phyloP scores from a whole-genome alignment of 2,888 invertebrate genomes.

The Volucella bombylans region DNA sequence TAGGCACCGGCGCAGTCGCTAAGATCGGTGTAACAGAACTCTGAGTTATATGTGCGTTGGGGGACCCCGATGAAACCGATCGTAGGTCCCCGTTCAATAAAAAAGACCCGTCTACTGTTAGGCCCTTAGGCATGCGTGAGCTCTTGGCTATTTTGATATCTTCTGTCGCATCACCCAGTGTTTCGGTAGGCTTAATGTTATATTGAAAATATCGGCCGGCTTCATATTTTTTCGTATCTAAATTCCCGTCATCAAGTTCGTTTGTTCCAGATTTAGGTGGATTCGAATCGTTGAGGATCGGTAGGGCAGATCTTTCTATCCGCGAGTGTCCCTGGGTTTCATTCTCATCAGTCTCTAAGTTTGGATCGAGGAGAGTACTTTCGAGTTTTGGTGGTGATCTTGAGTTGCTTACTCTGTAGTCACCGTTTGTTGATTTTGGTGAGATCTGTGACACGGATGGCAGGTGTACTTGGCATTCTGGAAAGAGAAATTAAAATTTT shows the following conservation, averaged over 20 bases:
- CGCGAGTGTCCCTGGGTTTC: slow-evolving; percentile 81
- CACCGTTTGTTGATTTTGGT: slow-evolving; percentile 84
- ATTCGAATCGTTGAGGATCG: slow-evolving; percentile 84
- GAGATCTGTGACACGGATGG: slow-evolving; percentile 87
- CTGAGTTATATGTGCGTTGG: slow-evolving; percentile 77
- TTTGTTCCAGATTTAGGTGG: slow-evolving; percentile 80
- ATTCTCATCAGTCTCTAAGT: slow-evolving; percentile 78
- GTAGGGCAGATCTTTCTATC: slow-evolving; percentile 84
- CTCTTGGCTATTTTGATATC: slow-evolving; percentile 79
- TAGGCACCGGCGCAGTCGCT: slow-evolving; percentile 76
- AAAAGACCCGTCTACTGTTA: slow-evolving; percentile 80
- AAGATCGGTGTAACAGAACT: slow-evolving; percentile 79
- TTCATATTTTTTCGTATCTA: slow-evolving; percentile 76
- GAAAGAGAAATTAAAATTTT: slow-evolving; percentile 10
- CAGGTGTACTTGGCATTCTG: slow-evolving; percentile 59
- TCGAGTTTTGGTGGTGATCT: slow-evolving; percentile 76
- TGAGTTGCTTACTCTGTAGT: slow-evolving; percentile 76
- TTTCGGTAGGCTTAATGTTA: slow-evolving; percentile 81
- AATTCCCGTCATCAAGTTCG: slow-evolving; percentile 77
- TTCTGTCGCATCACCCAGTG: slow-evolving; percentile 75
- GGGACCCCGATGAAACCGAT: slow-evolving; percentile 82
- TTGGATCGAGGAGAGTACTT: slow-evolving; percentile 77
- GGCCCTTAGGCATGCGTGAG: slow-evolving; percentile 79
- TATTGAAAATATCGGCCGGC: slow-evolving; percentile 81
- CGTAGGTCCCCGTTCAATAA: slow-evolving; percentile 83